A percentile compares a stretch with the other conserved stretches of the same genome.
Evolutionary conservation across 2,113 vertebrate genomes (phyloP).

Genomic region (Coregonus clupeaformis): DNA sequence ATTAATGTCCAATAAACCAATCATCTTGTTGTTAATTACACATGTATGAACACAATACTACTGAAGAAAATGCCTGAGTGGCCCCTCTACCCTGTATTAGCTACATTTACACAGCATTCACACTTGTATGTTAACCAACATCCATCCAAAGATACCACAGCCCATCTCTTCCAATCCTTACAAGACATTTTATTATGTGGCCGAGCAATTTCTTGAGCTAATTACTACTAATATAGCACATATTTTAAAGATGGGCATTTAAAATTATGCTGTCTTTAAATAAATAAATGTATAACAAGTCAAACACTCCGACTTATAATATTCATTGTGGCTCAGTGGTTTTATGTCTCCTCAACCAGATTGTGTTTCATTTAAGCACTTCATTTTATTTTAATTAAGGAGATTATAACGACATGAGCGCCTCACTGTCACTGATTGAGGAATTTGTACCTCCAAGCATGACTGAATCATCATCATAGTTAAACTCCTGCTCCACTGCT

Average conservation of each 20-base stretch:
- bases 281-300: not conserved
- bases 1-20: conserved; percentile 55
- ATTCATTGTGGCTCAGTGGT: conserved; percentile 1
- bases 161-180: too few relatives aligned
- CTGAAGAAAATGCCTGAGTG: conserved; percentile 47
- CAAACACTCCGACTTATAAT: conserved; percentile 18
- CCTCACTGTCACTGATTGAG: conserved; percentile 43
- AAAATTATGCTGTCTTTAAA: not conserved
- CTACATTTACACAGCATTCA: too few relatives aligned
- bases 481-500: conserved; percentile 47
- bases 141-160: too few relatives aligned
- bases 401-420: conserved; percentile 43
- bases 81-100: conserved; percentile 30
- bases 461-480: conserved; percentile 32
- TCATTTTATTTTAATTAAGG: conserved; percentile 54
- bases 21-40: conserved; percentile 43
- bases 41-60: conserved; percentile 48
- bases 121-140: not conserved
- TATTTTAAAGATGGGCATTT: not conserved
- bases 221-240: too few relatives aligned
- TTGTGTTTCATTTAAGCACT: conserved; percentile 8
- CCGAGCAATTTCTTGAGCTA: too few relatives aligned
- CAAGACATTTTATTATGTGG: too few relatives aligned
- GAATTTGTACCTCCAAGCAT: conserved; percentile 48
- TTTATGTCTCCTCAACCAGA: conserved; percentile 20